phyloP scores from a whole-genome alignment of 2,888 invertebrate species.

The Eumacrocentrus americanus region DNA sequence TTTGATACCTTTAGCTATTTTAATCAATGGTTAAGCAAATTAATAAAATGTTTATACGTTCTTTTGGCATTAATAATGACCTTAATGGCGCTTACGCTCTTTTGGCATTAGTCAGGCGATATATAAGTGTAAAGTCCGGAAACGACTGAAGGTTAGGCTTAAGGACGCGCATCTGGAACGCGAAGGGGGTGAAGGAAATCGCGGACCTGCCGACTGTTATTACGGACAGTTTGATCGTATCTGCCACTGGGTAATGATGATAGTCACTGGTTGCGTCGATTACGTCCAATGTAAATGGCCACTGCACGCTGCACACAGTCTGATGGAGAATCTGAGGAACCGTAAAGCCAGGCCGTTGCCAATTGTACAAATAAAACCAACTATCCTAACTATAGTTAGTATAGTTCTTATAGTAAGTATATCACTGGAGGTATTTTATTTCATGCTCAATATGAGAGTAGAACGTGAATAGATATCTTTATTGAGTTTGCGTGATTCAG shows the following conservation, averaged over 20 bases:
- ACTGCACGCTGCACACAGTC: constrained; percentile 20
- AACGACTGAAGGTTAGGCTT: not conserved
- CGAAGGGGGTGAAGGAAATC: constrained; percentile 12
- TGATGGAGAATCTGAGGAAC: constrained; percentile 4
- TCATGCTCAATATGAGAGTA: constrained; percentile 1
- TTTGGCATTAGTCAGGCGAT: too few species aligned
- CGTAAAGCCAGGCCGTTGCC: not conserved
- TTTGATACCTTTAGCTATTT: too few species aligned
- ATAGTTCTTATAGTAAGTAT: too few species aligned
- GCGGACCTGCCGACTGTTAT: constrained; percentile 48
- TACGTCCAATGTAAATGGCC: constrained; percentile 54
- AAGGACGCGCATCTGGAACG: not conserved
- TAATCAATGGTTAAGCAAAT: too few species aligned
- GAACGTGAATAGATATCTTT: constrained; percentile 22
- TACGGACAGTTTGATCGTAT: constrained; percentile 59
- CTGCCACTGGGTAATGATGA: constrained; percentile 54
- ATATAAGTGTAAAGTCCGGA: too few species aligned
- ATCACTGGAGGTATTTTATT: too few species aligned
- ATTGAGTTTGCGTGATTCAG: constrained; percentile 36
- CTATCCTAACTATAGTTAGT: not conserved
- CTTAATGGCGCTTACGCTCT: too few species aligned
- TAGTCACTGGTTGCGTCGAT: constrained; percentile 50
- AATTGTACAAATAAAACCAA: not conserved
- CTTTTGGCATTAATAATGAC: too few species aligned
- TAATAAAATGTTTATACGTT: too few species aligned